Base-by-base conservation (phyloP, 2,888 invertebrate genomes). In the Eupsilia transversa region DNA sequence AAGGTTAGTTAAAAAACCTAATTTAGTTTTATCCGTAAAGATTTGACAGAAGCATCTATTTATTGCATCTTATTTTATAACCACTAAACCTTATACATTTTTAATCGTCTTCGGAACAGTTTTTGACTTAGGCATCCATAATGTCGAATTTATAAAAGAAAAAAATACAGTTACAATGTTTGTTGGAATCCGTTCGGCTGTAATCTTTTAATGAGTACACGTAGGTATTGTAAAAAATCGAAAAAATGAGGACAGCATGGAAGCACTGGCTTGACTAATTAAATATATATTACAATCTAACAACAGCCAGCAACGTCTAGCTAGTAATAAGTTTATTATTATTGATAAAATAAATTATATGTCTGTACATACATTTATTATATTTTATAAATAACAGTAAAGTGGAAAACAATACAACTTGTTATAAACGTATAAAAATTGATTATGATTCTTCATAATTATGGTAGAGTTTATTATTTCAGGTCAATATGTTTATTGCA, bases 131-230 rank as follows among this genome's bases (percentile, higher is more conserved):
- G 33, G 17, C 35, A 60, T 38, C 6, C 59, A 56, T 68, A 72
- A 80, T 71, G 60, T 57, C 46, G 30, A 72, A 67, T 74, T 68
- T 54, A 77, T 79, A 65, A 80, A 67, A 46, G 49, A 72, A 79
- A 77, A 79, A 76, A 57, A 69, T 74, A 87, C 85, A 60, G 80
- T 77, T 60, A 54, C 59, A 46, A 61, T 67, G 23, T 46, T 67
- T 74, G 59, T 84, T 76, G 43, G 41, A 56, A 63, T 43, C 64
- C 75, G 60, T 72, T 86, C 82, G 59, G 72, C 56, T 78, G 69
- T 80, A 68, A 68, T 84, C 41, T 75, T 86, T 86, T 87, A 77
- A 86, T 84, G 69, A 86, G 59, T 46, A 67, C 23, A n/a, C 27
- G n/a, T 23, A n/a, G 20, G 14, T 30, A 33, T 35, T 7, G 59